Percentiles rank a stretch among this genome's conserved stretches.
Conservation (phyloP, 2,888 invertebrate species). For the Lottia scabra region DNA sequence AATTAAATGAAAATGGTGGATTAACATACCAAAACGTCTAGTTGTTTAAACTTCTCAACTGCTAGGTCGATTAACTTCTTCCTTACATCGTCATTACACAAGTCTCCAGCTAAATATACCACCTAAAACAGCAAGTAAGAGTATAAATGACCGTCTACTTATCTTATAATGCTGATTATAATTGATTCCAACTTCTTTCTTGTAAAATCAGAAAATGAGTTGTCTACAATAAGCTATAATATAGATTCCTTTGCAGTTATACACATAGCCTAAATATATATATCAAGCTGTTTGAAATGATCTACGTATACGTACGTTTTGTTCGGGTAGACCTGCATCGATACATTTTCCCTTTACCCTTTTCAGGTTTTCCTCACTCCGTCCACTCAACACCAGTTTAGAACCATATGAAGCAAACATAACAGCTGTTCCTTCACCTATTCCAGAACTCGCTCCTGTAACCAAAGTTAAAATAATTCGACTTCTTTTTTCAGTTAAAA, state of each 20-base stretch:
- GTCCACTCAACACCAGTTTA: slow-evolving; percentile 78
- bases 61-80: slow-evolving; percentile 1
- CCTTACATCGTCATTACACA: slow-evolving; percentile 6
- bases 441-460: slow-evolving; percentile 85
- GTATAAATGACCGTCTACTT: too few species aligned
- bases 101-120: neutral
- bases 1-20: too few species aligned
- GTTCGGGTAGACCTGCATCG: neutral
- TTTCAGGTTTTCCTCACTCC: slow-evolving; percentile 68
- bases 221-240: too few species aligned
- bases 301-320: neutral
- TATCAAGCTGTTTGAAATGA: neutral
- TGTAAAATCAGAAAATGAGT: too few species aligned
- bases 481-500: too few species aligned
- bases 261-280: too few species aligned
- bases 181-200: neutral
- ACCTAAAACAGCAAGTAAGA: too few species aligned
- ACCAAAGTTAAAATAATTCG: neutral
- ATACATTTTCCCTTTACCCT: neutral
- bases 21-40: slow-evolving; percentile 12
- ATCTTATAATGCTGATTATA: neutral
- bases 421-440: slow-evolving; percentile 85
- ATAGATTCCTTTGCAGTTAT: too few species aligned
- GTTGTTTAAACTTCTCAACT: slow-evolving; percentile 2
- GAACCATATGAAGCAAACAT: slow-evolving; percentile 83